Base-by-base conservation (phyloP, 1,140 invertebrate genomes). In the Vanessa atalanta region DNA sequence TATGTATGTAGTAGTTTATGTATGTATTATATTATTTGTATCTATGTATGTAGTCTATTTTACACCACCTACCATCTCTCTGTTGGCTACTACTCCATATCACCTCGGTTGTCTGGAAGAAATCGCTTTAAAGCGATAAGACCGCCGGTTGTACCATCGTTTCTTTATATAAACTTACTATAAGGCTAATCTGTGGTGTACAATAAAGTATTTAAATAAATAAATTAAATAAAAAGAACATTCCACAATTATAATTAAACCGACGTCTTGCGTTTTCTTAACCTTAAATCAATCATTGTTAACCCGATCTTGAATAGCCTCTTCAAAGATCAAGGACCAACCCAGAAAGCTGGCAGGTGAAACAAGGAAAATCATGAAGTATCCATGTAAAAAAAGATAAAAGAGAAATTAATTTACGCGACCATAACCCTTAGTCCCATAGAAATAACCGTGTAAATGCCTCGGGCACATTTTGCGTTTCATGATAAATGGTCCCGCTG, bases 241-340 rank as follows among this genome's bases (percentile, higher is more conserved):
- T 13, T 43, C n/a, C 48, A 60, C 70, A 51, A 60, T 65, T 75
- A 51, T 65, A 70, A 75, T 65, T 70, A 68, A 67, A 61, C 47
- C 63, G 37, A 23, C 20, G 16, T 53, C 66, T 23, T n/a, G 13
- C 53, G 47, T 70, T 67, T 55, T 65, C 60, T 23, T 57, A 64
- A 43, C 53, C 53, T 70, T 66, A 70, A 71, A 70, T 75, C 73
- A 66, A 75, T 75, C 68, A 75, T 70, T 70, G 73, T 75, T 75
- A 70, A 70, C 53, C 63, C 31, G 63, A 57, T 51, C 65, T 43
- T 51, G 65, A 65, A 65, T 48, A 51, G 64, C 64, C 71, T 70
- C 64, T 70, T 67, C 67, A 70, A 72, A 72, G 75, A 77, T 70
- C 75, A 70, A 43, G 50, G 47, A 63, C 16, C 14, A 70, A 72